These are phyloP conservation scores for Caenorhabditis wallacei DNA, from an alignment of 2,888 invertebrate genomes.

Conservation along the genomic window DNA sequence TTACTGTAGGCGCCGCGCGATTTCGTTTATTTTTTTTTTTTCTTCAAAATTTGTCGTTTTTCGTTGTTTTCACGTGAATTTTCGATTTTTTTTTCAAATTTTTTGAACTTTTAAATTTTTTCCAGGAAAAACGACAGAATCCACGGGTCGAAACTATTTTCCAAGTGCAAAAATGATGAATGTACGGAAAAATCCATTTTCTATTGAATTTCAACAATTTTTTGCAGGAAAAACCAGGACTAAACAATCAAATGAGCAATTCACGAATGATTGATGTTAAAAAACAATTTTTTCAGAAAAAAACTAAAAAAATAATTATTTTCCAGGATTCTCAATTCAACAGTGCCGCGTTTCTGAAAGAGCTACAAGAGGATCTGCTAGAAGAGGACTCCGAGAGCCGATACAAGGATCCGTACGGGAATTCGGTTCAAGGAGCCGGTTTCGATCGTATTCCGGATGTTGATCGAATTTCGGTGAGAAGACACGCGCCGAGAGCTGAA, in stretches of 20 bases:
- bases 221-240: slow-evolving; percentile 13
- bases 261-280: background rate
- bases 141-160: background rate
- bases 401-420: background rate
- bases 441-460: background rate
- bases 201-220: background rate
- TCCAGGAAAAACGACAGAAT: slow-evolving; percentile 6
- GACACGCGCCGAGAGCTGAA: too few relatives aligned
- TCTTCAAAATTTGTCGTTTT: background rate
- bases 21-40: background rate
- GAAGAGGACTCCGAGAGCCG: slow-evolving; percentile 4
- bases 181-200: background rate
- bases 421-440: background rate
- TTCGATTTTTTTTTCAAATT: background rate
- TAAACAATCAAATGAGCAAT: background rate
- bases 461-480: slow-evolving; percentile 1
- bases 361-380: slow-evolving; percentile 16
- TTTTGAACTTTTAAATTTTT: background rate
- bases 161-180: slow-evolving; percentile 3
- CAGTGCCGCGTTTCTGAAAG: slow-evolving; percentile 21
- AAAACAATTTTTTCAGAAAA: background rate
- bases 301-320: background rate
- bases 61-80: background rate
- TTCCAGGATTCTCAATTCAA: slow-evolving; percentile 22
- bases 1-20: slow-evolving; percentile 5